phyloP scores from a whole-genome alignment of 1,140 invertebrate species.

The Choristoneura fumiferana region DNA sequence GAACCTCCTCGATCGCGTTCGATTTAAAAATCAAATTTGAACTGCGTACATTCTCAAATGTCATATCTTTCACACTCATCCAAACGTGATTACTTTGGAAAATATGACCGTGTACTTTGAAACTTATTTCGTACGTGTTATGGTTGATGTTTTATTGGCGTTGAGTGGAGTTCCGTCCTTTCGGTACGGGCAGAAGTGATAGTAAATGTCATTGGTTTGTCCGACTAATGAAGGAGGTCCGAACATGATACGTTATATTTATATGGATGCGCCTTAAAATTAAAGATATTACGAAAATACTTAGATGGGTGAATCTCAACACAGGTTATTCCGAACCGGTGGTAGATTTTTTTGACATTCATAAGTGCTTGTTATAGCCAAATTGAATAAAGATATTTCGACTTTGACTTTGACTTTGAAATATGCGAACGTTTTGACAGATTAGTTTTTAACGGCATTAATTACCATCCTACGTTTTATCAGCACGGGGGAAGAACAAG shows the following conservation, averaged over 20 bases:
- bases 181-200: conserved; percentile 24
- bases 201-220: conserved; percentile 71
- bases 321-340: no score
- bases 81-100: conserved; percentile 24
- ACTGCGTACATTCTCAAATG: conserved; percentile 55
- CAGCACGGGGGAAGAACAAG: no score
- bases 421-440: no score
- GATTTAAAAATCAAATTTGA: conserved; percentile 43
- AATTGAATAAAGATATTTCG: no score
- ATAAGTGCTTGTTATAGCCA: no score
- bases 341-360: no score
- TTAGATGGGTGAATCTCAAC: no score
- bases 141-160: conserved; percentile 24
- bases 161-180: conserved; percentile 26
- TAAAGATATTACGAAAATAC: no score
- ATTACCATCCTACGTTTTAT: no score
- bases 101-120: conserved; percentile 22
- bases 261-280: conserved; percentile 17
- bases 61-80: conserved; percentile 57
- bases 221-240: conserved; percentile 56
- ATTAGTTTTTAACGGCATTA: no score
- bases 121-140: background rate
- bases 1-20: conserved; percentile 31
- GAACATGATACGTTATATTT: conserved; percentile 43
- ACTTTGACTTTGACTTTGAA: no score